Base-by-base conservation (phyloP, 2,888 invertebrate species). In the Stomorhina lunata region DNA sequence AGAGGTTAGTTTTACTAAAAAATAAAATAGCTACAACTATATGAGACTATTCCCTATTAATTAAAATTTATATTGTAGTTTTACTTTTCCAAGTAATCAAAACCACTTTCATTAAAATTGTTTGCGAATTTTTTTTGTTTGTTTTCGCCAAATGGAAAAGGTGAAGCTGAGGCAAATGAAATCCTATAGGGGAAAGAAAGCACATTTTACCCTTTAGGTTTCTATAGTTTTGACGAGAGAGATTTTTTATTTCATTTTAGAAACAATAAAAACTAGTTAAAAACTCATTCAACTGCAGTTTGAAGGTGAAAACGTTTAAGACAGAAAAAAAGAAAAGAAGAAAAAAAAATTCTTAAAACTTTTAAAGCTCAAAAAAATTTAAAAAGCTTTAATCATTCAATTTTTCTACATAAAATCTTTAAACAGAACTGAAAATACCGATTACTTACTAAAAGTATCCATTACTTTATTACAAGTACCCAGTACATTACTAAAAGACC, bases 91-190 rank as follows among this genome's bases (percentile, higher is more conserved):
- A 69, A 45, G 57, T 57, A 73, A 50, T 63, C 29, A 63, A 61
- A 61, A 73, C 17, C 43, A 45, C 55, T 69, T 69, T 57, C 61
- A 53, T 73, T 27, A n/a, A n/a, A n/a, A n/a, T n/a, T n/a, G n/a
- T n/a, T n/a, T n/a, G n/a, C n/a, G n/a, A n/a, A 72, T 72, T 61
- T 61, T 48, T 9, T 5, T 4, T 45, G 17, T 43, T 72, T 17
- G 4, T 27, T 45, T 43, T 6, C 37, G 22, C 10, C 20, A 17
- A 25, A 17, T n/a, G 45, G 17, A 12, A 15, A 53, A 68, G 9
- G n/a, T n/a, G 15, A 22, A 71, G 10, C 5, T 1, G n/a, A n/a
- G 45, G 4, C n/a, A 37, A 50, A 17, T 27, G 40, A 29, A 53
- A 22, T 12, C n/a, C n/a, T n/a, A 59, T 43, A 17, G 3, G 4